These are phyloP conservation scores for Plemyria rubiginata DNA, from an alignment of 2,888 invertebrate species.

Conservation along the genomic window DNA sequence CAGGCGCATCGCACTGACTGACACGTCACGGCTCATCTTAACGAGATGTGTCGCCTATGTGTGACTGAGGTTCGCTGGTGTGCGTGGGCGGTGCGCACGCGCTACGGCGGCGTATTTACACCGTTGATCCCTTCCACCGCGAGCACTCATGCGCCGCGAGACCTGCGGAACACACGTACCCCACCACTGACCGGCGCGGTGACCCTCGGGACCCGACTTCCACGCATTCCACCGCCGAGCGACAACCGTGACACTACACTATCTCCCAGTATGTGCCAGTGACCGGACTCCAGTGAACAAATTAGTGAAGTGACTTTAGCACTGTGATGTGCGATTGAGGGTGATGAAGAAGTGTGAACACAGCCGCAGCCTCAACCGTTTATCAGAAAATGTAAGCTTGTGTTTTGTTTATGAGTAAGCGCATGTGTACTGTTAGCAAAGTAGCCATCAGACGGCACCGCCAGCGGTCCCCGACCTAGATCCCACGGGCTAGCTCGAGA, in stretches of 20 bases:
- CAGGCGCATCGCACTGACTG: slow-evolving; percentile 45
- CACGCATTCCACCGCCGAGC: slow-evolving; percentile 54
- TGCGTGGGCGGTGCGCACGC: slow-evolving; percentile 75
- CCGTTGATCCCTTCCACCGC: slow-evolving; percentile 82
- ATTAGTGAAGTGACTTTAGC: slow-evolving; percentile 74
- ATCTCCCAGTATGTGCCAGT: slow-evolving; percentile 76
- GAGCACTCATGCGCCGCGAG: slow-evolving; percentile 82
- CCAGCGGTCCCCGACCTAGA: slow-evolving; percentile 75
- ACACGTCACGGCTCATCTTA: slow-evolving; percentile 48
- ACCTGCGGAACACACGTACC: slow-evolving; percentile 79
- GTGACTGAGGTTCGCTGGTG: slow-evolving; percentile 54
- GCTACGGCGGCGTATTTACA: slow-evolving; percentile 79
- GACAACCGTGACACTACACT: slow-evolving; percentile 60
- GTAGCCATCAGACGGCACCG: slow-evolving; percentile 44
- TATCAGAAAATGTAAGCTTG: slow-evolving; percentile 78
- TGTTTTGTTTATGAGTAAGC: slow-evolving; percentile 59
- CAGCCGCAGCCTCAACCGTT: slow-evolving; percentile 81
- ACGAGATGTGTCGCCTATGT: slow-evolving; percentile 46
- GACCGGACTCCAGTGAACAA: slow-evolving; percentile 68
- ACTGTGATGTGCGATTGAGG: slow-evolving; percentile 78
- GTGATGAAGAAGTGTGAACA: slow-evolving; percentile 63
- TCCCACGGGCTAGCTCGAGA: slow-evolving; percentile 71
- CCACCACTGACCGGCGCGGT: slow-evolving; percentile 65
- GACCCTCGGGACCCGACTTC: slow-evolving; percentile 62
- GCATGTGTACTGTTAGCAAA: slow-evolving; percentile 50